These are phyloP conservation scores for Epizoanthus scotinus DNA, from an alignment of 92 coral and sea anemone genomes.

Conservation along the genomic window DNA sequence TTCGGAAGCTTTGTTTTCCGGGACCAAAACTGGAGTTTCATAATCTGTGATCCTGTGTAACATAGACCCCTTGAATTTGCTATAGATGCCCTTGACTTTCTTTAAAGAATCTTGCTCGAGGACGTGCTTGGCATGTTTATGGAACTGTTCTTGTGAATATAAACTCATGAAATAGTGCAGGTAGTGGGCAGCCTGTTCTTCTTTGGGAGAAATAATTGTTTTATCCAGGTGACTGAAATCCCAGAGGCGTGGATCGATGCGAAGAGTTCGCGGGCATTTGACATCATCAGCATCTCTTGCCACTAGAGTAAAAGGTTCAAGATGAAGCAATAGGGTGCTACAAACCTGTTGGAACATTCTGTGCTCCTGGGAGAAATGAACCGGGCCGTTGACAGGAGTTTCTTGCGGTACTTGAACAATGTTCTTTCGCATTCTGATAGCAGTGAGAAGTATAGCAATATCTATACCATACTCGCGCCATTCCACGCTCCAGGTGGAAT, in stretches of 20 bases:
- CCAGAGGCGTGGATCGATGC: slow-evolving; percentile 1
- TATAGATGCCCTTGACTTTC: slow-evolving; percentile 11
- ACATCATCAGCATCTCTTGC: neutral
- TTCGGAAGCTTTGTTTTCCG: neutral
- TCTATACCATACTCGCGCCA: slow-evolving; percentile 63
- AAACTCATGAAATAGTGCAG: slow-evolving; percentile 18
- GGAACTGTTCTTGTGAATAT: neutral
- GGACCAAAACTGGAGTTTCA: neutral
- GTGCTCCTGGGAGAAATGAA: slow-evolving; percentile 14
- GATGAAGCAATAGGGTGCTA: slow-evolving; percentile 4
- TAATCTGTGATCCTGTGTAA: slow-evolving; percentile 4
- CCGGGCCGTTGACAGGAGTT: slow-evolving; percentile 23
- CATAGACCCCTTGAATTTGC: neutral
- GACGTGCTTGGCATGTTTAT: slow-evolving; percentile 1
- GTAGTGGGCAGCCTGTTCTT: neutral
- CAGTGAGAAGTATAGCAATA: slow-evolving; percentile 42
- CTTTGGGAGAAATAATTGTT: neutral
- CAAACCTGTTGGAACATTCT: slow-evolving; percentile 31
- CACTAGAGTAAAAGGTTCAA: neutral
- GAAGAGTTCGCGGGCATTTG: neutral
- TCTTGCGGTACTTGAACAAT: slow-evolving; percentile 44
- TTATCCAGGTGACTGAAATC: slow-evolving; percentile 15
- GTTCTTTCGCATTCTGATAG: slow-evolving; percentile 26
- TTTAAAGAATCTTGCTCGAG: slow-evolving; percentile 6
- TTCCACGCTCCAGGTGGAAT: slow-evolving; percentile 23